Conservation (phyloP, 2,797 vertebrate genomes). For the Poecilia velifera region DNA sequence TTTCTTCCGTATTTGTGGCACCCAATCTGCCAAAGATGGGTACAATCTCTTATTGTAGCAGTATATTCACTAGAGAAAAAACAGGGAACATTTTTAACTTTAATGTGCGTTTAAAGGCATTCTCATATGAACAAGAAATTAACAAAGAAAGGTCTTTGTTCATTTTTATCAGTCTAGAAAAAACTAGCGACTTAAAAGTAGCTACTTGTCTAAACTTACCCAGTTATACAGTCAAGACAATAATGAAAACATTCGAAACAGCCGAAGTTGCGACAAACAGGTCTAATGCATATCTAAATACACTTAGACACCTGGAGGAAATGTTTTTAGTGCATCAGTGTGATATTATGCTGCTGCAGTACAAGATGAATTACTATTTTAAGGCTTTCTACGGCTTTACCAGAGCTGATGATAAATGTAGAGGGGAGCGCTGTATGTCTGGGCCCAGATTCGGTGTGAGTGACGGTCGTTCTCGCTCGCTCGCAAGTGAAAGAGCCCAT, state of each 20-base stretch:
- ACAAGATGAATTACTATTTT: slow-evolving; percentile 1
- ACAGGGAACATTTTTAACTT: neutral
- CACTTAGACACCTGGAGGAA: neutral
- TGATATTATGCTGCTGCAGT: neutral
- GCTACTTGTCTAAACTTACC: neutral
- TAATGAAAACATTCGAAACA: neutral
- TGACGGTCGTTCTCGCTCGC: neutral
- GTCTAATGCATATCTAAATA: neutral
- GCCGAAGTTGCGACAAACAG: neutral
- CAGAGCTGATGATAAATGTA: neutral
- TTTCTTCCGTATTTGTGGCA: neutral
- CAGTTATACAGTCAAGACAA: neutral
- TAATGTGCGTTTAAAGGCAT: neutral
- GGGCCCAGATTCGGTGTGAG: slow-evolving; percentile 5
- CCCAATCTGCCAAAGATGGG: neutral
- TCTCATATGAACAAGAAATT: neutral
- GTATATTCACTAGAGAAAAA: neutral
- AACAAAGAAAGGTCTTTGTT: neutral
- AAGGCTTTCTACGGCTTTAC: neutral
- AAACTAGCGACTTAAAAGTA: neutral
- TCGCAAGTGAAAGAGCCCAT: slow-evolving; percentile 7
- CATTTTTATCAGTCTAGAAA: neutral
- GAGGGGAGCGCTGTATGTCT: neutral
- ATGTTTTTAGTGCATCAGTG: neutral
- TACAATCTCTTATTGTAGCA: neutral